These are phyloP conservation scores for Dendrolimus kikuchii DNA, from an alignment of 1,140 invertebrate species.

Conservation along the genomic window DNA sequence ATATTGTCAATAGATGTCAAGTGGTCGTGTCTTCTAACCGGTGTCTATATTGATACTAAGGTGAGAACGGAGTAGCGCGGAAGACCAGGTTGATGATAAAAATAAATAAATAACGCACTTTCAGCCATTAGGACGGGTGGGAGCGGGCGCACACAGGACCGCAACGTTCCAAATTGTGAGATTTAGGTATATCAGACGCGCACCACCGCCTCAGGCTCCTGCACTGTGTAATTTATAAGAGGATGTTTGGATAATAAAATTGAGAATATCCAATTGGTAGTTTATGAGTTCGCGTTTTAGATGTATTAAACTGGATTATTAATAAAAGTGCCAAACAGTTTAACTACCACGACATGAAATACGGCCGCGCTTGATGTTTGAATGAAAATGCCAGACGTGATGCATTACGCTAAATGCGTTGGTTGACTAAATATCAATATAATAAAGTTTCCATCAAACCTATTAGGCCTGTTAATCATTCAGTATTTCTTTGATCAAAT, in stretches of 20 bases:
- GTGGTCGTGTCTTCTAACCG: slow-evolving; percentile 46
- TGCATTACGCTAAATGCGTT: too few relatives aligned
- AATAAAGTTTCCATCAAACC: too few relatives aligned
- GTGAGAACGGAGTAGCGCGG: slow-evolving; percentile 24
- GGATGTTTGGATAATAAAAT: slow-evolving; percentile 44
- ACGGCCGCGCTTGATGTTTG: too few relatives aligned
- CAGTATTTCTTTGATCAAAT: too few relatives aligned
- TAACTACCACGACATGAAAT: too few relatives aligned
- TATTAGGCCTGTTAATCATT: too few relatives aligned
- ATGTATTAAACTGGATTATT: slow-evolving; percentile 6
- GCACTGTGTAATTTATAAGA: slow-evolving; percentile 22
- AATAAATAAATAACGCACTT: slow-evolving; percentile 68
- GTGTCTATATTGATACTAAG: slow-evolving; percentile 58
- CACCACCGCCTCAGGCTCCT: slow-evolving; percentile 13
- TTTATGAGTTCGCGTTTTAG: slow-evolving; percentile 7
- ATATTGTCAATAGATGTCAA: slow-evolving; percentile 32
- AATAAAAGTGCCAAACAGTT: slow-evolving; percentile 6
- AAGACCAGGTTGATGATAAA: slow-evolving; percentile 40
- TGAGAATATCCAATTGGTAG: slow-evolving; percentile 25
- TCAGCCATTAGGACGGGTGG: slow-evolving; percentile 42
- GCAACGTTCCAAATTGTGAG: slow-evolving; percentile 45
- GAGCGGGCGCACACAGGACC: slow-evolving; percentile 39
- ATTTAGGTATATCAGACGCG: slow-evolving; percentile 34
- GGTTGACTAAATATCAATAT: too few relatives aligned
- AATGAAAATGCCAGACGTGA: too few relatives aligned